Conservation (phyloP, 2,113 vertebrate genomes). For the Cisticola juncidis region DNA sequence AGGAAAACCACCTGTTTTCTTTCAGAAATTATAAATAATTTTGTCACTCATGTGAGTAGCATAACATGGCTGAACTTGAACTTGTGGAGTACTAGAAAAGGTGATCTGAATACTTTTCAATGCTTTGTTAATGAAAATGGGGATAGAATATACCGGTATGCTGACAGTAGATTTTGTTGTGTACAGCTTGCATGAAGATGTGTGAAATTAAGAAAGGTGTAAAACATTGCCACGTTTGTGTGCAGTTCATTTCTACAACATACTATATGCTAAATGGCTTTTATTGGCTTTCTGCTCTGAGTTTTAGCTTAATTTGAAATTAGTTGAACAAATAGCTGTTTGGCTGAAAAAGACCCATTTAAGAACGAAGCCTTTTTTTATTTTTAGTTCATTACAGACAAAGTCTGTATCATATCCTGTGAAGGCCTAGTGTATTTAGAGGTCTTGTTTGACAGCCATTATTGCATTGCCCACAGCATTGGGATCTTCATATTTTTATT, state of each 20-base stretch:
- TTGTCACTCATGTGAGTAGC: neutral
- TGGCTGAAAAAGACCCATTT: neutral
- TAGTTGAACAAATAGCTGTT: neutral
- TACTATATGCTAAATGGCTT: accelerated
- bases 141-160: neutral
- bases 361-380: neutral
- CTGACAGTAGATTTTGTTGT: neutral
- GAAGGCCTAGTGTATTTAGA: neutral
- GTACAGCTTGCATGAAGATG: neutral
- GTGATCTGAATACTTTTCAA: neutral
- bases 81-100: neutral
- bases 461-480: neutral
- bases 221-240: accelerated
- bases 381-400: neutral
- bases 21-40: neutral
- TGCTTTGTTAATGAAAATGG: neutral
- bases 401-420: accelerated
- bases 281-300: neutral
- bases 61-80: neutral
- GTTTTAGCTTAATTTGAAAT: neutral
- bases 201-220: neutral
- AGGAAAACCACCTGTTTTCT: neutral
- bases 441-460: neutral
- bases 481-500: neutral
- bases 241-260: neutral